Percentiles rank a stretch among this genome's conserved stretches.
Conservation (phyloP, 2,797 vertebrate genomes). For the Cynopterus sphinx region DNA sequence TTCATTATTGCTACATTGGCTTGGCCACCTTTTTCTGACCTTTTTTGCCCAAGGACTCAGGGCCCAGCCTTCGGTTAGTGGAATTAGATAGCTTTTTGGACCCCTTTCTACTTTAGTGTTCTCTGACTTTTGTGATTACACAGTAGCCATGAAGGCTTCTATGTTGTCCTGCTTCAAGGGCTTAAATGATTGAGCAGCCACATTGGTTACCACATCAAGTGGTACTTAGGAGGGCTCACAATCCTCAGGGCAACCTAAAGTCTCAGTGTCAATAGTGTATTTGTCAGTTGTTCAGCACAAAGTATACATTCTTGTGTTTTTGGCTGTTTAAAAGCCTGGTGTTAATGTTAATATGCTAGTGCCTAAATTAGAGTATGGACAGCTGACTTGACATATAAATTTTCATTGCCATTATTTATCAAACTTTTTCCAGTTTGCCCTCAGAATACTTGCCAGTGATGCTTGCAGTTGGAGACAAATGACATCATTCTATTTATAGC, state of each 20-base stretch:
- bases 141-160: background rate
- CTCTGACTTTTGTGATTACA: background rate
- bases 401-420: conserved; percentile 7
- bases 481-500: no score
- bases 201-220: background rate
- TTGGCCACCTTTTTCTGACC: background rate
- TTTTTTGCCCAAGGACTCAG: background rate
- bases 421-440: no score
- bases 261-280: background rate
- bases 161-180: background rate
- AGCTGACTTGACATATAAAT: background rate
- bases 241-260: background rate
- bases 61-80: background rate
- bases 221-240: background rate
- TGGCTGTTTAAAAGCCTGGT: background rate
- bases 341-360: background rate
- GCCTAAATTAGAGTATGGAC: background rate
- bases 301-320: background rate
- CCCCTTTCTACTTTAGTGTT: background rate
- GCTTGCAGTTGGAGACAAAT: no score
- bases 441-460: no score
- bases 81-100: background rate
- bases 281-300: background rate
- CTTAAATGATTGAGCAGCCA: background rate
- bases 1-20: background rate